Conservation (phyloP, 2,888 invertebrate species). For the Orthosia cruda region DNA sequence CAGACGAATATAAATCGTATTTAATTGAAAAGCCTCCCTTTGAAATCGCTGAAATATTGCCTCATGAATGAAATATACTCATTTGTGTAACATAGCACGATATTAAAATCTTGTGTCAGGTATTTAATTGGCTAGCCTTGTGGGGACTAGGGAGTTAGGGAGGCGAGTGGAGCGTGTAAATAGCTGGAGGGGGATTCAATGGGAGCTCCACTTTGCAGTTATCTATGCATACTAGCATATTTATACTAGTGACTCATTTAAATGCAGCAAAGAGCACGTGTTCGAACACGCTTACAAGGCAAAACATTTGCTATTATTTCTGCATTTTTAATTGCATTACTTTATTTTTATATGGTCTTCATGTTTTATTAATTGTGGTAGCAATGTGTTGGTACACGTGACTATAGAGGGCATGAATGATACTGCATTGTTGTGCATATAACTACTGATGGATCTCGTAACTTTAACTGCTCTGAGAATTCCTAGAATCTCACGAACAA, state of each 20-base stretch:
- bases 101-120: slow-evolving; percentile 54
- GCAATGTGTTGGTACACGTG: slow-evolving; percentile 49
- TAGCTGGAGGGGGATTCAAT: slow-evolving; percentile 65
- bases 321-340: slow-evolving; percentile 58
- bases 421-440: slow-evolving; percentile 28
- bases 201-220: slow-evolving; percentile 22
- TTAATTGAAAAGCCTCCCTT: slow-evolving; percentile 12
- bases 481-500: background rate
- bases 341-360: slow-evolving; percentile 52
- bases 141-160: slow-evolving; percentile 66
- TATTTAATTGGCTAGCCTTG: slow-evolving; percentile 63
- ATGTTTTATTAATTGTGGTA: slow-evolving; percentile 60
- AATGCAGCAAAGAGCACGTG: slow-evolving; percentile 66
- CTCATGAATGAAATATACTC: slow-evolving; percentile 13
- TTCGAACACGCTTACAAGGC: slow-evolving; percentile 48
- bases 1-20: slow-evolving; percentile 13
- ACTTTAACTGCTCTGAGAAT: slow-evolving; percentile 14
- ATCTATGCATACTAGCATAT: slow-evolving; percentile 26
- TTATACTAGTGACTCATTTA: slow-evolving; percentile 56
- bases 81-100: slow-evolving; percentile 43
- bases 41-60: slow-evolving; percentile 9
- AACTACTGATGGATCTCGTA: background rate
- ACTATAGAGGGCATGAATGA: slow-evolving; percentile 35
- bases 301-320: slow-evolving; percentile 48
- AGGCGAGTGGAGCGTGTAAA: slow-evolving; percentile 74